Conservation (phyloP, 2,113 vertebrate species). For the Acanthisitta chloris region DNA sequence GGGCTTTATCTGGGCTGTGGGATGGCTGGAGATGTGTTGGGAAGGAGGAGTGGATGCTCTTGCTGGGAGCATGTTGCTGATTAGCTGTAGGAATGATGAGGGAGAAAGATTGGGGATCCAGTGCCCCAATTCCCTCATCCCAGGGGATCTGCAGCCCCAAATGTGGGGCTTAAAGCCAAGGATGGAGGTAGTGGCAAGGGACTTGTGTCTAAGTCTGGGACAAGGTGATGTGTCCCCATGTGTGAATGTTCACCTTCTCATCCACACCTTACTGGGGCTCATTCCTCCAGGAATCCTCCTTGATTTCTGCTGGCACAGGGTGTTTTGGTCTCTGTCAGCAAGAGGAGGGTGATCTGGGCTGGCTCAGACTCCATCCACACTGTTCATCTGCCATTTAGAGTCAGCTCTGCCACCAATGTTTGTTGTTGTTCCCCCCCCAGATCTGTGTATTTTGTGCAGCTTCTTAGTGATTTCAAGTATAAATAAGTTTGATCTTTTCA, state of each 20-base stretch:
- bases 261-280: fast-evolving
- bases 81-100: neutral
- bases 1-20: neutral
- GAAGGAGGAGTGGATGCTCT: neutral
- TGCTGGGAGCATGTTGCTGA: neutral
- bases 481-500: slow-evolving; percentile 48
- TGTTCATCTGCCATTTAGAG: neutral
- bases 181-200: neutral
- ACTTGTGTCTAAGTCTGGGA: neutral
- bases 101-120: neutral
- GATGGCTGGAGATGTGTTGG: neutral
- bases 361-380: neutral
- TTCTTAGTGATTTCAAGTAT: slow-evolving; percentile 6
- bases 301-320: neutral
- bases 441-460: neutral
- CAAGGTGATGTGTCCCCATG: fast-evolving
- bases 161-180: neutral
- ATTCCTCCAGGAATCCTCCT: neutral
- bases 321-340: neutral
- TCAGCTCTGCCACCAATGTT: neutral
- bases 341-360: neutral
- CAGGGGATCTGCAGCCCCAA: neutral
- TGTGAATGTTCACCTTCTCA: neutral
- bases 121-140: neutral
- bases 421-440: neutral